Evolutionary conservation across 2,797 vertebrate species (phyloP), one percentile per base, ranked within the genome.

Genomic region (Oreochromis mossambicus): DNA sequence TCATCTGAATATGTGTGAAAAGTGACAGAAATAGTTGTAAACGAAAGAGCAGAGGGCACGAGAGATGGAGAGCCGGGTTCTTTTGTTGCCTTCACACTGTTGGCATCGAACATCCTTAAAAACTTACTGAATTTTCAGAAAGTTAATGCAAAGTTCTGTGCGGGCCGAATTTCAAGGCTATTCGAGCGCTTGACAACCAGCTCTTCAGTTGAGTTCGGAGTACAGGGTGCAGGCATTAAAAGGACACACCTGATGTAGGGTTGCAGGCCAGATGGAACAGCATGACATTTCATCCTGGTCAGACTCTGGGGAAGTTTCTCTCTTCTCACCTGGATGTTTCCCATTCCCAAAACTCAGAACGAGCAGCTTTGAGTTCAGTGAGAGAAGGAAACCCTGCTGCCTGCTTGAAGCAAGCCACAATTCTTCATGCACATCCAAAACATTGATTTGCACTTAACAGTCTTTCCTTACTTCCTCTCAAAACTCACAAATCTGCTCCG

Each of bases 151-250:
- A 32, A 73, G 41, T 48, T 73, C 11, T 48, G 15, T 5, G 43
- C 26, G 7, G 24, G 15, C 1, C 0, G 1, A 29, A 73, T 19
- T 29, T 48, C 4, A 1, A 29, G 14, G 24, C 15, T 73, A 32
- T 73, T 73, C 10, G 4, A 8, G 15, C 4, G 2, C 15, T 73
- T 0, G 2, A 48, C 41, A 32, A 19, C 1, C 68, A 32, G 68
- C 15, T 73, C 43, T 19, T 48, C 24, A 48, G 24, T 12, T 17
- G 6, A 73, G 24, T 73, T 73, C 19, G 68, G 43, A 48, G 68
- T 17, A 0, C 9, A 29, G 24, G 9, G 0, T 19, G 41, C 9
- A 1, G 19, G 24, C 6, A 48, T 29, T 73, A 32, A 32, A 32
- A 50, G 1, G 68, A 73, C 43, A 50, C 26, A n/a, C 24, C 43